Evolutionary conservation across 2,888 invertebrate genomes (phyloP).

Genomic region (Troides aeacus): DNA sequence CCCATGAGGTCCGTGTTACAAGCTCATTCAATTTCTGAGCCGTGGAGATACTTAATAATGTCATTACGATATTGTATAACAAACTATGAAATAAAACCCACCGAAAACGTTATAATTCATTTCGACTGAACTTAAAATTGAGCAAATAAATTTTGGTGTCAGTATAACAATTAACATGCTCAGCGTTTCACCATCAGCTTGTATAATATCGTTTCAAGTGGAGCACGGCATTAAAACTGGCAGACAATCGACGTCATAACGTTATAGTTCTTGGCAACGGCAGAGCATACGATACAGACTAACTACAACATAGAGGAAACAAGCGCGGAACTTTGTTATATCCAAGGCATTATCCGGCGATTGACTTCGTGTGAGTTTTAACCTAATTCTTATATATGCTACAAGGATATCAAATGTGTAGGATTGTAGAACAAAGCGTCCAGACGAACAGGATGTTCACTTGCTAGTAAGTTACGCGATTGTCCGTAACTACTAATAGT

Average conservation of each 20-base stretch:
- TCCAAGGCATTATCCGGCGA: not conserved
- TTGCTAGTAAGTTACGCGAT: too few species aligned
- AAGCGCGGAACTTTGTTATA: not conserved
- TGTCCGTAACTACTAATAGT: too few species aligned
- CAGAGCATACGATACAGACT: not conserved
- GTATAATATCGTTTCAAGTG: conserved; percentile 12
- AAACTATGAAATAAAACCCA: not conserved
- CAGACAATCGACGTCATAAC: conserved; percentile 12
- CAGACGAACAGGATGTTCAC: too few species aligned
- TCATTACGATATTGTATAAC: not conserved
- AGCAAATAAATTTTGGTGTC: conserved; percentile 6
- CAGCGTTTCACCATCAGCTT: conserved; percentile 14
- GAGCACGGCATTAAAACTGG: conserved; percentile 11
- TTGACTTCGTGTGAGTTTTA: not conserved
- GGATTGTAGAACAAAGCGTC: too few species aligned
- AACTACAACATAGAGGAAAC: conserved; percentile 12
- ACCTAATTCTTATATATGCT: not conserved
- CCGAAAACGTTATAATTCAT: not conserved
- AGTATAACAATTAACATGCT: conserved; percentile 9
- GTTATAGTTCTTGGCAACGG: conserved; percentile 16
- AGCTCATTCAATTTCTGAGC: not conserved
- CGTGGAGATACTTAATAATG: not conserved
- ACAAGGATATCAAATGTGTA: not conserved
- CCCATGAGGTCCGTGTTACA: too few species aligned
- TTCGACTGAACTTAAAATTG: not conserved